A percentile compares a stretch with the other conserved stretches of the same genome.
Conservation (phyloP, 1,140 invertebrate genomes). For the Anadara kagoshimensis region DNA sequence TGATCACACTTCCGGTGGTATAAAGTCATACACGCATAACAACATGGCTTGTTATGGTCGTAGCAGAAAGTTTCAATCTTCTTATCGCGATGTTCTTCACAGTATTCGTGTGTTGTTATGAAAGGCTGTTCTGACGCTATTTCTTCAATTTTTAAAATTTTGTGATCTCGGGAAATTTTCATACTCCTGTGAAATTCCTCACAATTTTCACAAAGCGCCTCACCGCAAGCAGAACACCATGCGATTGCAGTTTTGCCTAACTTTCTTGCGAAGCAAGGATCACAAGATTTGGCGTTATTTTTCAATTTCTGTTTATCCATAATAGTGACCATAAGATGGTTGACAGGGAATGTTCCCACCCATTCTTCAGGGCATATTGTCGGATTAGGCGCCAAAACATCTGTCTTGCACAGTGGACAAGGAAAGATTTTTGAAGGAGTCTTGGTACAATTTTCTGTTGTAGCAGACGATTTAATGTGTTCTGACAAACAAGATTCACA, state of each 20-base stretch:
- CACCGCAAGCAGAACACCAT: neutral
- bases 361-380: neutral
- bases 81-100: slow-evolving; percentile 4
- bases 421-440: too few species aligned
- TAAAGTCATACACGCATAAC: neutral
- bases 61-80: neutral
- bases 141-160: neutral
- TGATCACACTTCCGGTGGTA: neutral
- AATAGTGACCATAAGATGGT: neutral
- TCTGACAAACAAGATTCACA: too few species aligned
- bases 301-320: neutral
- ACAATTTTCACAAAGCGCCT: neutral
- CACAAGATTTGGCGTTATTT: neutral
- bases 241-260: neutral
- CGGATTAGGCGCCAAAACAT: neutral
- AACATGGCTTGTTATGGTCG: neutral
- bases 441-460: too few species aligned
- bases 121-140: neutral
- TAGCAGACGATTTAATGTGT: too few species aligned
- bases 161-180: neutral
- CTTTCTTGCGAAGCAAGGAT: neutral
- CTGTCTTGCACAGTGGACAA: neutral
- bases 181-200: neutral
- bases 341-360: neutral
- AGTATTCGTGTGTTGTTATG: neutral